Evolutionary conservation across 2,888 invertebrate genomes (phyloP), one percentile per base, ranked within the genome.

Genomic region (Eupithecia vulgata): DNA sequence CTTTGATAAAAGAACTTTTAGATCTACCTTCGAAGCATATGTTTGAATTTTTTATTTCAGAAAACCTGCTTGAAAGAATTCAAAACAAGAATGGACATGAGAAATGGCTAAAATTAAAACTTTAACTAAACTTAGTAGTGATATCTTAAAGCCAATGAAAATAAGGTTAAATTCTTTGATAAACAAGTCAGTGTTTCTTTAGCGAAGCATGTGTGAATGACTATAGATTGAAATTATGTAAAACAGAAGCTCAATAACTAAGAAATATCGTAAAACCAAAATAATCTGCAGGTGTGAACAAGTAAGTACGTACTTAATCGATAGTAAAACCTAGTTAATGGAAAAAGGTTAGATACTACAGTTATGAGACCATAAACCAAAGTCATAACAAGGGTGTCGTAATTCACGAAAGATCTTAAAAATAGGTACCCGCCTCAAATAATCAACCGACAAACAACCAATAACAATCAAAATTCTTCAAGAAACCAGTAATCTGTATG

Each of bases 221-320:
- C n/a, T 35, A 34, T 61, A 34, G 34, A 35, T 64, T 65, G 15
- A 42, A 65, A 40, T 40, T 37, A 40, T 65, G 65, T 65, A 21
- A 37, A 65, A 40, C 40, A 42, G 65, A 40, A 40, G 15, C 65
- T 25, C 40, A 40, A 40, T 40, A 65, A 37, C 40, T 25, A 1
- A 40, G n/a, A 21, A 40, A 21, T 65, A 8, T 59, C 68, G 42
- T 68, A 65, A 68, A 72, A 66, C 12, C 21, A 34, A 13, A 35
- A 30, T 67, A 68, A 68, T 74, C 48, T 65, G 48, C 34, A 65
- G 57, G 74, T 71, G 70, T 71, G 70, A 74, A 74, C 74, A 74
- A 52, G 57, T 57, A 57, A 57, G 57, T 25, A 57, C 57, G 12
- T 25, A 57, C 57, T n/a, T 65, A 40, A 70, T 66, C 45, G 62